Evolutionary conservation across 2,888 invertebrate species (phyloP), one percentile per base, ranked within the genome.

Genomic region (Steinernema hermaphroditum): DNA sequence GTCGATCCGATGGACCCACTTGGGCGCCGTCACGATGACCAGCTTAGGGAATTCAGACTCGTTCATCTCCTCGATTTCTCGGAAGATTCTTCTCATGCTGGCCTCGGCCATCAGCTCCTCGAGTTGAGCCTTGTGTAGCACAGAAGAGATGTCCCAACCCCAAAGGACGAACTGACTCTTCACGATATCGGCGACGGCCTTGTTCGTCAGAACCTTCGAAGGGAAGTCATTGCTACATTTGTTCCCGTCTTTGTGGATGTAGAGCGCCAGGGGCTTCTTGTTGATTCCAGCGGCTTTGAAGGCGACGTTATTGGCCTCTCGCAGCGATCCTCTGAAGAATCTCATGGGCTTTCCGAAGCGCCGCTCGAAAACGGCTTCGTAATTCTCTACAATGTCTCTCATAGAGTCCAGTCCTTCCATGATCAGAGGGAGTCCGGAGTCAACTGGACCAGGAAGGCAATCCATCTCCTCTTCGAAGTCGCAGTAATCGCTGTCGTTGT

Each of bases 91-190:
- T 12, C 62, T 4, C 62, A 62, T 62, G 32, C 29, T 14, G 6
- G 62, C 62, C 29, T 29, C 62, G n/a, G 62, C 62, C 62, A 62
- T 62, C 2, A 32, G 32, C 32, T 62, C 32, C n/a, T 34, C 62
- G 1, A 62, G 62, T 1, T 12, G 29, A 6, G 27, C 27, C 16
- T 12, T 16, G 62, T 32, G 29, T 12, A 32, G 16, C 16, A 16
- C 1, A 4, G 29, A 27, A 16, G 32, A 27, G 29, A 32, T 34
- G 62, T 62, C 62, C 62, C 62, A 62, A 2, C 32, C 62, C 62
- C 62, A 62, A 16, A 32, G 16, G 29, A 62, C 62, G 62, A 62
- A 62, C 12, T 34, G 29, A 1, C 32, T 8, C 32, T 62, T 62
- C 24, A 54, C 24, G 14, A 54, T 2, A 27, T 54, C 54, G 27